Percentiles rank a stretch among this genome's conserved stretches.
phyloP scores from a whole-genome alignment of 1,140 invertebrate species.

The Neoseiulus cucumeris region DNA sequence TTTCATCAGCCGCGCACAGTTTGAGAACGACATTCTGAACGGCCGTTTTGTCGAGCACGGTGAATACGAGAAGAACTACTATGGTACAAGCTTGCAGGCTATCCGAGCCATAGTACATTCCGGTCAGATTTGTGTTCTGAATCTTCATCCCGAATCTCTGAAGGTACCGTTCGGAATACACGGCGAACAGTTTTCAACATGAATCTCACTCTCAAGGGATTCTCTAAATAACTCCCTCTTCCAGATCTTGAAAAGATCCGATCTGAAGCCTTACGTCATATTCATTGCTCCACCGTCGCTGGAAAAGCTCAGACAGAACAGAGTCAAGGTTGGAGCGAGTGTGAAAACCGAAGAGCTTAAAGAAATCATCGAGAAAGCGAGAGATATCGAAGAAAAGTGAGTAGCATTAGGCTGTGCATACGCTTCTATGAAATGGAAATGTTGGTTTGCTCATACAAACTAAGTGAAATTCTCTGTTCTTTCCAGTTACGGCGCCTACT shows the following conservation, averaged over 20 bases:
- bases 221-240: constrained; percentile 31
- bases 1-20: constrained; percentile 31
- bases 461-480: background rate
- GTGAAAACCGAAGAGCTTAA: constrained; percentile 27
- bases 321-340: constrained; percentile 25
- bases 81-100: constrained; percentile 34
- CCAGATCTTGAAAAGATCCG: constrained; percentile 55
- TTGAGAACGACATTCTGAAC: constrained; percentile 29
- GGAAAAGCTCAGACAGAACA: constrained; percentile 26
- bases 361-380: constrained; percentile 30
- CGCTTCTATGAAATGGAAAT: background rate
- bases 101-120: constrained; percentile 32
- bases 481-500: constrained; percentile 30
- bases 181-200: background rate
- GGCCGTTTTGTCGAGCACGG: constrained; percentile 36
- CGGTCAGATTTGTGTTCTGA: constrained; percentile 34
- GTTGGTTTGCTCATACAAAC: background rate
- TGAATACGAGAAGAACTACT: constrained; percentile 35
- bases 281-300: constrained; percentile 34
- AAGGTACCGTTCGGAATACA: background rate
- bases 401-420: background rate
- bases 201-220: background rate
- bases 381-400: constrained; percentile 29
- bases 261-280: constrained; percentile 35
- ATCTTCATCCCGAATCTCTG: constrained; percentile 27